Evolutionary conservation across 2,113 vertebrate species (phyloP).

Genomic region (Gambusia affinis): DNA sequence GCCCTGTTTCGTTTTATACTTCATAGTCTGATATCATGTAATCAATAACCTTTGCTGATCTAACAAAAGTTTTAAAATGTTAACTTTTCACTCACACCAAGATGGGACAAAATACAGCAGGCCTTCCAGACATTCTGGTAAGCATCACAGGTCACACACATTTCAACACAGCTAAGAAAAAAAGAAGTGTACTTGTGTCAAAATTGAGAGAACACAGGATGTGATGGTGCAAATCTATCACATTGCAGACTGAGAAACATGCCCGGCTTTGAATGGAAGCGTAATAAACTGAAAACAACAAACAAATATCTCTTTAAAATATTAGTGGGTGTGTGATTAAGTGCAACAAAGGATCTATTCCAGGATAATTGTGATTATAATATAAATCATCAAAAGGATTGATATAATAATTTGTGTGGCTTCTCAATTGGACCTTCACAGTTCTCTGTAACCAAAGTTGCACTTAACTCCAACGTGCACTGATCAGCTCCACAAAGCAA

Average conservation of each 20-base stretch:
- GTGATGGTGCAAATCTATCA: too few species aligned
- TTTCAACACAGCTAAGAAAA: too few species aligned
- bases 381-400: neutral
- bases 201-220: too few species aligned
- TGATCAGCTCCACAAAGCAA: too few species aligned
- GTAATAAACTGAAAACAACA: neutral
- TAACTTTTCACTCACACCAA: neutral
- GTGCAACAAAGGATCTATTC: neutral
- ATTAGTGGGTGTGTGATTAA: neutral
- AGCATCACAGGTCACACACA: too few species aligned
- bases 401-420: too few species aligned
- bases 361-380: neutral
- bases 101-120: neutral
- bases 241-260: too few species aligned
- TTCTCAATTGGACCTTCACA: neutral
- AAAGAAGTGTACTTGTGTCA: too few species aligned
- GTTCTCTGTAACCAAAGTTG: neutral
- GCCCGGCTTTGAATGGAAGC: neutral
- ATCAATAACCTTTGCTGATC: neutral
- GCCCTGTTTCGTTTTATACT: neutral
- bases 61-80: neutral
- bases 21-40: neutral
- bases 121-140: neutral
- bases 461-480: too few species aligned
- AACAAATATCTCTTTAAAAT: neutral